Percentiles rank a stretch among this genome's conserved stretches.
These are phyloP conservation scores for Danaus plexippus DNA, from an alignment of 1,140 invertebrate genomes.

Conservation along the genomic window DNA sequence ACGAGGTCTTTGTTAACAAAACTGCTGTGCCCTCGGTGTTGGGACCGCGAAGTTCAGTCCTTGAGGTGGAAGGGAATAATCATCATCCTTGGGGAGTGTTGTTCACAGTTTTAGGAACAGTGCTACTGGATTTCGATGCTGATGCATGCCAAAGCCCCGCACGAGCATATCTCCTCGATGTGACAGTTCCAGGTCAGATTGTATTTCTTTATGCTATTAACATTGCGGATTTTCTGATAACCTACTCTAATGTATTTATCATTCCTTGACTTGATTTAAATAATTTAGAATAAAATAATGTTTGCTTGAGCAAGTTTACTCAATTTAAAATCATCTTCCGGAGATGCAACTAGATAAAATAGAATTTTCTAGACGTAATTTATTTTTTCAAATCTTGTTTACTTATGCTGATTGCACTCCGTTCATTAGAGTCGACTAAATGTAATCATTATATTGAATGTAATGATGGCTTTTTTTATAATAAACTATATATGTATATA, in stretches of 20 bases:
- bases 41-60: conserved; percentile 52
- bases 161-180: conserved; percentile 92
- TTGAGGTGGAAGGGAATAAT: conserved; percentile 41
- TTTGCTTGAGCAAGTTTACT: too few species aligned
- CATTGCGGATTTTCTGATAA: conserved; percentile 22
- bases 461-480: too few species aligned
- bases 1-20: conserved; percentile 66
- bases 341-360: too few species aligned
- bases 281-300: too few species aligned
- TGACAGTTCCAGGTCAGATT: conserved; percentile 85
- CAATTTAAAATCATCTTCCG: too few species aligned
- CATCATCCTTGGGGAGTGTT: conserved; percentile 89
- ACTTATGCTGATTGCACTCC: too few species aligned
- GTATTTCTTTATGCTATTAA: conserved; percentile 17
- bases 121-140: conserved; percentile 94
- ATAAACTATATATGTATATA: too few species aligned
- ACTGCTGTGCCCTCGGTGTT: conserved; percentile 44
- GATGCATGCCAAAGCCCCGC: conserved; percentile 96
- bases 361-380: too few species aligned
- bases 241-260: conserved; percentile 12
- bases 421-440: too few species aligned
- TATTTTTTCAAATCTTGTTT: too few species aligned
- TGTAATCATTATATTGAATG: too few species aligned
- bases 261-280: conserved; percentile 9
- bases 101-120: conserved; percentile 94